Evolutionary conservation across 2,797 vertebrate species (phyloP).

Genomic region (Lepidocolaptes lacrymiger): DNA sequence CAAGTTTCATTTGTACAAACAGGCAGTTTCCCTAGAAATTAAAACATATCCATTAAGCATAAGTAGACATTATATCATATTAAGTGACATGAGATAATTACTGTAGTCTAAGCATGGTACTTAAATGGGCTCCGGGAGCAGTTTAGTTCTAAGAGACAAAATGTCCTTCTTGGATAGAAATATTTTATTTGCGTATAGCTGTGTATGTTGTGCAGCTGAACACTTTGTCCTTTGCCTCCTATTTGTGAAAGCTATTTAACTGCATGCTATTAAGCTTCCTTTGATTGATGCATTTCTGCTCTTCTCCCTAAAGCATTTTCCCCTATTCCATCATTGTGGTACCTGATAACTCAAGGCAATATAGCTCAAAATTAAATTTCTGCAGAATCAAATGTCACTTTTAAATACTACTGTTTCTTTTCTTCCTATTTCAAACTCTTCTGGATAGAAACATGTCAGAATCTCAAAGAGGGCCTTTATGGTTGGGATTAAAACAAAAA

Average conservation of each 20-base stretch:
- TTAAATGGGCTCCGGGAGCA: not conserved
- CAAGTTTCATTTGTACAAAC: slow-evolving; percentile 7
- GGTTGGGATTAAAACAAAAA: not conserved
- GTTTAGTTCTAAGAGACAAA: not conserved
- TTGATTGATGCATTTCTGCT: slow-evolving; percentile 18
- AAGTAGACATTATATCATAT: slow-evolving; percentile 28
- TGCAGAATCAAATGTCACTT: not conserved
- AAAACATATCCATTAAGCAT: not conserved
- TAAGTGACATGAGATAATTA: slow-evolving; percentile 33
- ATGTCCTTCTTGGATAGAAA: not conserved
- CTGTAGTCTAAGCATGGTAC: not conserved
- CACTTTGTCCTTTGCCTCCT: slow-evolving; percentile 41
- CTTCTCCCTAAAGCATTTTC: slow-evolving; percentile 15
- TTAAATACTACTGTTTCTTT: not conserved
- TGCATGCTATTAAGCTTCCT: slow-evolving; percentile 39
- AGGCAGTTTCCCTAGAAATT: slow-evolving; percentile 23
- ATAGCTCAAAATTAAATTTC: slow-evolving; percentile 31
- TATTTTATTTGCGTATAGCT: slow-evolving; percentile 8
- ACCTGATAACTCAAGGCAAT: slow-evolving; percentile 24
- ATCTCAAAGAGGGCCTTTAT: not conserved
- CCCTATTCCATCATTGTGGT: not conserved
- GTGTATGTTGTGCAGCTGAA: not conserved
- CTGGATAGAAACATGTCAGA: not conserved
- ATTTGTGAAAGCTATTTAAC: slow-evolving; percentile 23
- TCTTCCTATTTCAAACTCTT: not conserved